Evolutionary conservation across 2,888 invertebrate genomes (phyloP).

Genomic region (Phortica okadai): DNA sequence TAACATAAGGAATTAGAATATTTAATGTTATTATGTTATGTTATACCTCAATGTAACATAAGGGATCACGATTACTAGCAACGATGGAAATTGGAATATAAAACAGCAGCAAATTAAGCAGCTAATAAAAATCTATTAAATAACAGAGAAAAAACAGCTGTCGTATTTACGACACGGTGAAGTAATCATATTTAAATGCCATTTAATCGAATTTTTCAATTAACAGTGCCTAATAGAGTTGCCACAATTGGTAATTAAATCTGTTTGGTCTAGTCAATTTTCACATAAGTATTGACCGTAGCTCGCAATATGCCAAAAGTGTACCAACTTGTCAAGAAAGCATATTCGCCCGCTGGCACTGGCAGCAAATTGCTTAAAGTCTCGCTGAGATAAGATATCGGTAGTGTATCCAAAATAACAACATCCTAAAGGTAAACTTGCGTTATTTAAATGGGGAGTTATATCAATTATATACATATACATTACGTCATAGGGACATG

Average conservation of each 20-base stretch:
- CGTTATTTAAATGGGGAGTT: too few species aligned
- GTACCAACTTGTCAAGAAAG: not conserved
- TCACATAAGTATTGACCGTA: not conserved
- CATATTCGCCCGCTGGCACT: not conserved
- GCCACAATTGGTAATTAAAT: not conserved
- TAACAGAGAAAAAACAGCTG: not conserved
- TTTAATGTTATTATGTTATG: too few species aligned
- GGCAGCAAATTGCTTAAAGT: not conserved
- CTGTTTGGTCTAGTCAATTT: not conserved
- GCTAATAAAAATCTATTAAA: not conserved
- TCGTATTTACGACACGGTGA: too few species aligned
- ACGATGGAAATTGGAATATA: too few species aligned
- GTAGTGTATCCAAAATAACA: not conserved
- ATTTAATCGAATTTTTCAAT: not conserved
- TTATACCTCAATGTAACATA: too few species aligned
- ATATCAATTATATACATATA: not conserved
- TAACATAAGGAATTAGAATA: too few species aligned
- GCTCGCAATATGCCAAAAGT: not conserved
- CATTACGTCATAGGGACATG: conserved; percentile 24
- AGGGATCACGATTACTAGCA: too few species aligned
- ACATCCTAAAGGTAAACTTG: too few species aligned
- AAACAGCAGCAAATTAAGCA: not conserved
- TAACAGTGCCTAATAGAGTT: not conserved
- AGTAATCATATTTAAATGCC: too few species aligned
- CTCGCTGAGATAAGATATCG: not conserved